Conservation (phyloP, 2,797 vertebrate genomes). For the Rhynchonycteris naso region DNA sequence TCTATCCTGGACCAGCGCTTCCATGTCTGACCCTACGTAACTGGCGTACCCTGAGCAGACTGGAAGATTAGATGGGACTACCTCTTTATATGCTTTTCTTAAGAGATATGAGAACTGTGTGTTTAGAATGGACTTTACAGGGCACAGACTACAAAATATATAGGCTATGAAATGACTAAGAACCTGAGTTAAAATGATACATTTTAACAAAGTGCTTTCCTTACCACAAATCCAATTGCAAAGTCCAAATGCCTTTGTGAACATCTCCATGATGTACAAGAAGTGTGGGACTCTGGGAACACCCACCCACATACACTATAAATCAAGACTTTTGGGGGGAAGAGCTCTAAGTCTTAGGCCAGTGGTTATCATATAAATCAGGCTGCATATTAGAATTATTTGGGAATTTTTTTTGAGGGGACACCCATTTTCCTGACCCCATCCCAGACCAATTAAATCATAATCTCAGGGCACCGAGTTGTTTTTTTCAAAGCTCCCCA, state of each 20-base stretch:
- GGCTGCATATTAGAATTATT: not conserved
- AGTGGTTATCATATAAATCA: constrained; percentile 6
- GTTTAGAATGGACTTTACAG: not conserved
- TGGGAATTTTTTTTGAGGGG: not conserved
- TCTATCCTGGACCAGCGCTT: not conserved
- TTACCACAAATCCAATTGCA: not conserved
- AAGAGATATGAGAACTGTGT: not conserved
- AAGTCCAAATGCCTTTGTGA: not conserved
- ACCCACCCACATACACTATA: not conserved
- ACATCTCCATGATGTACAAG: not conserved
- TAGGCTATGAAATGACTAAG: not conserved
- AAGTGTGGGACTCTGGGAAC: not conserved
- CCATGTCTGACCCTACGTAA: not conserved
- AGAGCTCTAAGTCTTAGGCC: not conserved
- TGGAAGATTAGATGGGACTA: not conserved
- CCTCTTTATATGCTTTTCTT: not conserved
- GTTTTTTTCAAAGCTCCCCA: not conserved
- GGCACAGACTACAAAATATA: not conserved
- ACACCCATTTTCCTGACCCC: not conserved
- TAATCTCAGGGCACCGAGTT: not conserved
- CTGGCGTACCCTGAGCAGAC: not conserved
- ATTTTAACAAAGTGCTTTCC: not conserved
- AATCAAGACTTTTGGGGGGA: constrained; percentile 21
- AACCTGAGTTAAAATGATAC: constrained; percentile 1
- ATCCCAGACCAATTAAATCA: not conserved